Conservation (phyloP, 2,888 invertebrate species). For the Nematopogon swammerdamellus region DNA sequence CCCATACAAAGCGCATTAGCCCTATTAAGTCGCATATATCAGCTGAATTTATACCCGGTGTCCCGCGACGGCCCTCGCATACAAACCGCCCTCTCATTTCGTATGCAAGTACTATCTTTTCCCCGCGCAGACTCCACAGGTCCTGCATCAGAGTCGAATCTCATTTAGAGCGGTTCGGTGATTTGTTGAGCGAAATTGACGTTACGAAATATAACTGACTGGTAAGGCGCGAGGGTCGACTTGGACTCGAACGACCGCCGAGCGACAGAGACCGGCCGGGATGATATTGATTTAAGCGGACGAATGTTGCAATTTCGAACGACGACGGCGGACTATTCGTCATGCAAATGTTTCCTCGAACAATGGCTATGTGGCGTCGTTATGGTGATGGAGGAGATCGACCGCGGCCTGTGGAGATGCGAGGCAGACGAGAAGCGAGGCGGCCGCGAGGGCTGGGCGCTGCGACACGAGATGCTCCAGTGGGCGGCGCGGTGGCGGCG, state of each 20-base stretch:
- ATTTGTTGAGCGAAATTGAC: neutral
- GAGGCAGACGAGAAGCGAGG: no score
- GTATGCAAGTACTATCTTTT: neutral
- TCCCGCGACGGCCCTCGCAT: slow-evolving; percentile 1
- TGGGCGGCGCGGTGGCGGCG: no score
- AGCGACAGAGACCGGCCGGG: neutral
- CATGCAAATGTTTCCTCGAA: neutral
- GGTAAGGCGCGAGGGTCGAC: neutral
- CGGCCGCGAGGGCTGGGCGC: neutral
- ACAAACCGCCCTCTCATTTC: slow-evolving; percentile 3
- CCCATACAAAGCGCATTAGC: slow-evolving; percentile 4
- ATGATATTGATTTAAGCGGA: neutral
- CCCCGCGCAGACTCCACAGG: neutral
- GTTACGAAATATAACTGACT: neutral
- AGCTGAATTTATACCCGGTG: slow-evolving; percentile 7
- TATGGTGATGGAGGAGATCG: neutral
- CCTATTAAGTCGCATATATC: slow-evolving; percentile 18
- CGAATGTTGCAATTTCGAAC: neutral
- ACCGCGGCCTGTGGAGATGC: no score
- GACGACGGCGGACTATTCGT: neutral
- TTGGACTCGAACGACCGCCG: neutral
- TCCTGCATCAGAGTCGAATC: neutral
- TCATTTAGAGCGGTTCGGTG: neutral
- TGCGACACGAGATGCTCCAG: neutral
- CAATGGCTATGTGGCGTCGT: neutral